Evolutionary conservation across 1,140 invertebrate genomes (phyloP), one percentile per base, ranked within the genome.

Genomic region (Marisa cornuarietis): DNA sequence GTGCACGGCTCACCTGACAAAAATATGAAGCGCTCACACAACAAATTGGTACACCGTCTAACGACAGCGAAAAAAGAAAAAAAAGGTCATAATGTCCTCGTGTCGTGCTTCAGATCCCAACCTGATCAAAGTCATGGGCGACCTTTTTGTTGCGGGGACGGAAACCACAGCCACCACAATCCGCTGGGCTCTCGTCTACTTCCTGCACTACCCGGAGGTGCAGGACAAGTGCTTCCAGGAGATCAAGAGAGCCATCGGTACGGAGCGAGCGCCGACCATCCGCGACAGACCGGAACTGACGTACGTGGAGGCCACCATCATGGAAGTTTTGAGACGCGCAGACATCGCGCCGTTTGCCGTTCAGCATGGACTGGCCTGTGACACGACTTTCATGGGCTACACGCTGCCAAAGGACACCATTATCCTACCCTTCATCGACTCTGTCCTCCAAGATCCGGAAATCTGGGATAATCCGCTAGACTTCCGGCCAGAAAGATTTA

Each of bases 211-310:
- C 91, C 94, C 94, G 16, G 91, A 94, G 7, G 93, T 95, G 0
- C 96, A 96, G 87, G 92, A 91, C 26, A 94, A 94, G 20, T 95
- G 98, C 0, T 95, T 96, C 90, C 94, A 96, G 71, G 97, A 99
- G 90, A 91, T 98, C 42, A 96, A 98, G 83, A 58, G 80, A 76
- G 94, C 97, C 0, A 94, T 98, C 20, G 97, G 96, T 49, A 93
- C 94, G 51, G 71, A 85, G 13, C 93, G 96, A 26, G 91, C 96
- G 85, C 96, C 96, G 0, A 93, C 92, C 24, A 93, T 97, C 6
- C 94, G 95, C 82, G 97, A 99, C 88, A 92, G 79, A 71, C 22
- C 71, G 1, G 79, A 81, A 49, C 74, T 90, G 65, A 81, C 78
- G 18, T 90, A 84, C 75, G 65, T 82, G 4, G 82, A 89, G 61